A percentile compares a stretch with the other conserved stretches of the same genome.
Evolutionary conservation across 2,113 vertebrate genomes (phyloP).

Genomic region (Saimiri boliviensis): DNA sequence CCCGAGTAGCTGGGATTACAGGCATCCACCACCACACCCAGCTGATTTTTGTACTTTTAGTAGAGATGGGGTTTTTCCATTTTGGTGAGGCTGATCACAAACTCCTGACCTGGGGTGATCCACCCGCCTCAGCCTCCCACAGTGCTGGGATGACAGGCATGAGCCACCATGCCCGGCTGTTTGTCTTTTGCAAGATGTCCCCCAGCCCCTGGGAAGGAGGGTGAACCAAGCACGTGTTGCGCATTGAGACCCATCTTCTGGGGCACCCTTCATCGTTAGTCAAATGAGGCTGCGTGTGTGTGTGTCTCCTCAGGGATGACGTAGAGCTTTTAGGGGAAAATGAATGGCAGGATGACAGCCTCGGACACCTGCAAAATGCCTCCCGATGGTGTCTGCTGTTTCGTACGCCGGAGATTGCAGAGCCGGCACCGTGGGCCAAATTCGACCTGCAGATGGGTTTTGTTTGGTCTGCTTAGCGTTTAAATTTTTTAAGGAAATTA

Average conservation of each 20-base stretch:
- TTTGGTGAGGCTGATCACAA: too few relatives aligned
- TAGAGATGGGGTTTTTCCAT: too few relatives aligned
- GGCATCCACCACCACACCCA: fast-evolving
- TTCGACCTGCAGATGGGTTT: background rate
- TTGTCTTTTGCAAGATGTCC: fast-evolving
- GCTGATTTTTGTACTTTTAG: too few relatives aligned
- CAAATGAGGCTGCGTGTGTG: background rate
- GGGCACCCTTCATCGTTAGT: fast-evolving
- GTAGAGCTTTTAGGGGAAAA: background rate
- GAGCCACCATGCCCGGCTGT: fast-evolving
- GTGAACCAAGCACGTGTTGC: fast-evolving
- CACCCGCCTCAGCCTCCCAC: too few relatives aligned
- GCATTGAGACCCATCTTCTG: background rate
- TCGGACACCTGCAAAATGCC: background rate
- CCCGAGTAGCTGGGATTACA: too few relatives aligned
- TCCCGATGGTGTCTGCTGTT: background rate
- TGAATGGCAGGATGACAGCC: background rate
- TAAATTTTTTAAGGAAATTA: background rate
- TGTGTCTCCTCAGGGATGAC: background rate
- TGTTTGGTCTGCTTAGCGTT: background rate
- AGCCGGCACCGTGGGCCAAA: fast-evolving
- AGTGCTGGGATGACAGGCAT: too few relatives aligned
- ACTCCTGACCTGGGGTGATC: too few relatives aligned
- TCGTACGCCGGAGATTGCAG: background rate
- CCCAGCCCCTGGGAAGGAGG: background rate